A percentile compares a stretch with the other conserved stretches of the same genome.
These are phyloP conservation scores for Notolabrus celidotus DNA, from an alignment of 2,797 vertebrate genomes.

Conservation along the genomic window DNA sequence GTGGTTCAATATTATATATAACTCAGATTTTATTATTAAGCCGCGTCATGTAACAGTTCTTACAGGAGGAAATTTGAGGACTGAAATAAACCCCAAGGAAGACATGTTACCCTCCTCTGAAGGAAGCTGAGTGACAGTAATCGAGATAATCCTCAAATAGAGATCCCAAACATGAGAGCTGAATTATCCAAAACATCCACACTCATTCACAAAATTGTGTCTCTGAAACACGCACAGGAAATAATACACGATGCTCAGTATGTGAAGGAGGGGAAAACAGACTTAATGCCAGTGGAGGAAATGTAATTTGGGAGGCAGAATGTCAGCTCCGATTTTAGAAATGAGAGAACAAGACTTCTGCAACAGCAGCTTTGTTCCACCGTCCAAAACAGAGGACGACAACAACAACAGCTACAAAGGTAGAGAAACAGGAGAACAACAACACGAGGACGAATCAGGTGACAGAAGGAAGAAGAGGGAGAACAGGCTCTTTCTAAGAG, in stretches of 20 bases:
- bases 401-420: neutral
- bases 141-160: neutral
- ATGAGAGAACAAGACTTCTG: neutral
- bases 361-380: neutral
- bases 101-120: neutral
- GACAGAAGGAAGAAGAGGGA: neutral
- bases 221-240: neutral
- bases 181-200: neutral
- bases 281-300: neutral
- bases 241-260: neutral
- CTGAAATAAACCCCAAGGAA: neutral
- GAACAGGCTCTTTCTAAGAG: neutral
- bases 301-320: neutral
- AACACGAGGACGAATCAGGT: neutral
- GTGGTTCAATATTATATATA: neutral
- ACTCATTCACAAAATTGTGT: neutral
- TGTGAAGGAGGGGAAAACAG: neutral
- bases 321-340: slow-evolving; percentile 1
- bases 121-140: neutral
- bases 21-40: neutral
- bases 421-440: neutral
- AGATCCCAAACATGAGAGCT: neutral
- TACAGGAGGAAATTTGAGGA: neutral
- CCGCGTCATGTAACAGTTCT: neutral
- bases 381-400: neutral